These are phyloP conservation scores for Ellobium chinense DNA, from an alignment of 2,888 invertebrate genomes.

Conservation along the genomic window DNA sequence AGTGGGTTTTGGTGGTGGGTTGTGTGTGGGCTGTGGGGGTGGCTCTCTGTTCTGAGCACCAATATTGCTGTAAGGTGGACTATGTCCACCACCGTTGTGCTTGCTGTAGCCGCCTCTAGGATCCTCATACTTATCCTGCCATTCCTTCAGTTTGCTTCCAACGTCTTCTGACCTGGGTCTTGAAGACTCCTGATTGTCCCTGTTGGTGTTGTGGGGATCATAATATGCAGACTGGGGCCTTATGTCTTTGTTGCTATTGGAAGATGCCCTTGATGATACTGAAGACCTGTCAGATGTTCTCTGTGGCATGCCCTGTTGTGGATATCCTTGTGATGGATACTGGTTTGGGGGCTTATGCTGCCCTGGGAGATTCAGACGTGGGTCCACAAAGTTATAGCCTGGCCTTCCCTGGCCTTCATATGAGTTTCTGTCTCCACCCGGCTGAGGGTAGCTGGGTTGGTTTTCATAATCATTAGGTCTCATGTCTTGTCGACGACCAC, in stretches of 20 bases:
- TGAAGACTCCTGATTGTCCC: conserved; percentile 58
- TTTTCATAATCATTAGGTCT: conserved; percentile 71
- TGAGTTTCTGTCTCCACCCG: background rate
- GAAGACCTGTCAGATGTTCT: conserved; percentile 55
- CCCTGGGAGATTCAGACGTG: background rate
- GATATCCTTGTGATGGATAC: conserved; percentile 48
- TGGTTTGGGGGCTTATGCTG: conserved; percentile 18
- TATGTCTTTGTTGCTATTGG: conserved; percentile 59
- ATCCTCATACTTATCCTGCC: conserved; percentile 68
- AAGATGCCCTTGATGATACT: conserved; percentile 59
- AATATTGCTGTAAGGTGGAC: conserved; percentile 59
- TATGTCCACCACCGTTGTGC: conserved; percentile 34
- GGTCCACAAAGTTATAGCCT: conserved; percentile 29
- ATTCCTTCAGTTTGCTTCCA: conserved; percentile 64
- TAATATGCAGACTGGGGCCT: conserved; percentile 71
- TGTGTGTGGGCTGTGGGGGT: conserved; percentile 43
- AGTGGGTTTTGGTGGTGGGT: conserved; percentile 43
- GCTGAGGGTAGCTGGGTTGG: conserved; percentile 56
- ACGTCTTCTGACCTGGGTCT: conserved; percentile 72
- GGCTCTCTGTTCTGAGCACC: conserved; percentile 42
- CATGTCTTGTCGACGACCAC: conserved; percentile 40
- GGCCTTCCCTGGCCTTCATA: background rate
- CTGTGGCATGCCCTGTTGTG: conserved; percentile 38
- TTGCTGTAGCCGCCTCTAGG: conserved; percentile 43
- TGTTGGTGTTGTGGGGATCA: conserved; percentile 52